These are phyloP conservation scores for Paragorgia papillata DNA, from an alignment of 92 coral and sea anemone genomes.

Conservation along the genomic window DNA sequence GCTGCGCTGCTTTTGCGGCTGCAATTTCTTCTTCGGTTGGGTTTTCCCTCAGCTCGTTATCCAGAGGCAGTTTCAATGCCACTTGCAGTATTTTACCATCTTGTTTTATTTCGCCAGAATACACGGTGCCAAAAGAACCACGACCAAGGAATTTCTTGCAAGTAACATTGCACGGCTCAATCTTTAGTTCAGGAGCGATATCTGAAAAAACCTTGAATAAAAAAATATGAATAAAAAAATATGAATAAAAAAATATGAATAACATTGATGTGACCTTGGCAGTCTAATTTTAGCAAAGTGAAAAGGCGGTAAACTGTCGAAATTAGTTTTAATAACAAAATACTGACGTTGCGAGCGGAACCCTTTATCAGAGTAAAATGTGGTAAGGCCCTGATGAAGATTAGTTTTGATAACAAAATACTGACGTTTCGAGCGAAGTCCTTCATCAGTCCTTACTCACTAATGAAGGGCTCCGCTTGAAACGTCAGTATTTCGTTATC, in stretches of 20 bases:
- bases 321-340: too few species aligned
- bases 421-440: too few species aligned
- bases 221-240: background rate
- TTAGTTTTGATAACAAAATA: too few species aligned
- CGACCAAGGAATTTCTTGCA: constrained; percentile 89
- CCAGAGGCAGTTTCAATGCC: constrained; percentile 99
- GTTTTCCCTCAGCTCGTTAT: constrained; percentile 87
- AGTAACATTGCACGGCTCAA: constrained; percentile 67
- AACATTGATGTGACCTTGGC: too few species aligned
- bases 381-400: too few species aligned
- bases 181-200: constrained; percentile 85
- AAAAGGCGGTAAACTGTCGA: too few species aligned
- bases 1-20: constrained; percentile 87
- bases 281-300: too few species aligned
- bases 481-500: too few species aligned
- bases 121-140: constrained; percentile 97
- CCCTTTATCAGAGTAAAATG: too few species aligned
- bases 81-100: constrained; percentile 66
- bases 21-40: constrained; percentile 83
- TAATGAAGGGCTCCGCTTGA: too few species aligned
- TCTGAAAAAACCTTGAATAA: constrained; percentile 87
- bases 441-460: too few species aligned
- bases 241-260: background rate
- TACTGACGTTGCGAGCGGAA: too few species aligned
- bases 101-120: constrained; percentile 85